Evolutionary conservation across 2,797 vertebrate species (phyloP).

Genomic region (Gallinago solitaria): DNA sequence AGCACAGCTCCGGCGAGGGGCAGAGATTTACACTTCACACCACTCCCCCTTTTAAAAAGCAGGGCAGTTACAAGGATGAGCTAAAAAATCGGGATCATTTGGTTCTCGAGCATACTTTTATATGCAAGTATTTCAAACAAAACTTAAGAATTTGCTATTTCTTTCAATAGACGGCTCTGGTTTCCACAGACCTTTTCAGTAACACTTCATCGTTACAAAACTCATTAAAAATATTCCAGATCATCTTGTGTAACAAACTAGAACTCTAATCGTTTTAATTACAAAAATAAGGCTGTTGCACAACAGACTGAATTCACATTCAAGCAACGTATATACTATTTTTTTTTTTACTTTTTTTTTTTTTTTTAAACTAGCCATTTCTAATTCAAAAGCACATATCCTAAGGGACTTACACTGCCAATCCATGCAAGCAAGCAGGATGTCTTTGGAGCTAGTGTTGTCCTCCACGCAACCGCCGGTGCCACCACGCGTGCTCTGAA

Average conservation of each 20-base stretch:
- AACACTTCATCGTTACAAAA: constrained; percentile 24
- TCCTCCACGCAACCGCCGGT: not conserved
- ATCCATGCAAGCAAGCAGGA: not conserved
- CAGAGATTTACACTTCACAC: not conserved
- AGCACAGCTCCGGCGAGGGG: not conserved
- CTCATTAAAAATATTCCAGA: not conserved
- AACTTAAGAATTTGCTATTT: not conserved
- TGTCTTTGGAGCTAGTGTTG: not conserved
- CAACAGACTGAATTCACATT: constrained; percentile 11
- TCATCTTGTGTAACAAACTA: constrained; percentile 37
- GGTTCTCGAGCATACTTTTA: not conserved
- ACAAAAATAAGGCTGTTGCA: constrained; percentile 49
- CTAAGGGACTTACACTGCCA: not conserved
- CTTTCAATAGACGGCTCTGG: not conserved
- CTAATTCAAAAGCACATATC: not conserved
- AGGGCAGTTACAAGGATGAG: not conserved
- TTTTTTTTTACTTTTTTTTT: not conserved
- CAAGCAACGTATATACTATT: not conserved
- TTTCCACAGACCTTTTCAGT: not conserved
- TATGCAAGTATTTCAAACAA: not conserved
- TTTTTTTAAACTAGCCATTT: not conserved
- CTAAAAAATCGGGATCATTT: not conserved
- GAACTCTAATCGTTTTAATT: constrained; percentile 22
- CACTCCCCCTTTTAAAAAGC: not conserved
- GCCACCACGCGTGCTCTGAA: not conserved